A percentile compares a stretch with the other conserved stretches of the same genome.
phyloP scores from a whole-genome alignment of 2,113 vertebrate species.

The Phalacrocorax carbo region DNA sequence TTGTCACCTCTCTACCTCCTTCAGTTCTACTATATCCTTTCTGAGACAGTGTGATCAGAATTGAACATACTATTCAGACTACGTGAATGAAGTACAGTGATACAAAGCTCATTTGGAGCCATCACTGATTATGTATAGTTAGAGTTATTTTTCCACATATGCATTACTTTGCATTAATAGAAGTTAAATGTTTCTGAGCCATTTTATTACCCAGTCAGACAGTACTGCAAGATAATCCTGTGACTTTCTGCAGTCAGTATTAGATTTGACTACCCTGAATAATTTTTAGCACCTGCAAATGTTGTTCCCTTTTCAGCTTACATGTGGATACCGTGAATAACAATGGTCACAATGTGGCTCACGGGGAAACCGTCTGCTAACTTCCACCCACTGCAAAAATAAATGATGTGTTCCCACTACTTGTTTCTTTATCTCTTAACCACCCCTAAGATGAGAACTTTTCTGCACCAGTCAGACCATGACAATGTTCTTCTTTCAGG shows the following conservation, averaged over 20 bases:
- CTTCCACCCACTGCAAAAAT: not conserved
- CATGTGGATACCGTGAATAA: not conserved
- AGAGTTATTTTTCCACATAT: not conserved
- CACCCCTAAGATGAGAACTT: not conserved
- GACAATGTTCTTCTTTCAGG: accelerated
- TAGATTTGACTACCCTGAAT: not conserved
- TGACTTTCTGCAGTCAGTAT: not conserved
- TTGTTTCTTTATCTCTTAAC: not conserved
- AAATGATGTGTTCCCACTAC: not conserved
- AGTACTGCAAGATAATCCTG: not conserved
- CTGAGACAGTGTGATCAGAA: not conserved
- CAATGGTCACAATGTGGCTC: not conserved
- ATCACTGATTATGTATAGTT: not conserved
- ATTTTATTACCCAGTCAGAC: not conserved
- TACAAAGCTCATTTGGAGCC: not conserved
- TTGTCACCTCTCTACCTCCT: not conserved
- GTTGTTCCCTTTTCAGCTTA: not conserved
- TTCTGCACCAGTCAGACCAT: not conserved
- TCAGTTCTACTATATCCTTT: not conserved
- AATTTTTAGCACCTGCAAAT: not conserved
- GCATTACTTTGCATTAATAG: not conserved
- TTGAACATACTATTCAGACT: not conserved
- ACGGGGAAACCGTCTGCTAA: not conserved
- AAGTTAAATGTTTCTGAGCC: not conserved
- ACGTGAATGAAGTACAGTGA: not conserved